Base-by-base conservation (phyloP, 2,113 vertebrate genomes). In the Oxygymnocypris stewartii region DNA sequence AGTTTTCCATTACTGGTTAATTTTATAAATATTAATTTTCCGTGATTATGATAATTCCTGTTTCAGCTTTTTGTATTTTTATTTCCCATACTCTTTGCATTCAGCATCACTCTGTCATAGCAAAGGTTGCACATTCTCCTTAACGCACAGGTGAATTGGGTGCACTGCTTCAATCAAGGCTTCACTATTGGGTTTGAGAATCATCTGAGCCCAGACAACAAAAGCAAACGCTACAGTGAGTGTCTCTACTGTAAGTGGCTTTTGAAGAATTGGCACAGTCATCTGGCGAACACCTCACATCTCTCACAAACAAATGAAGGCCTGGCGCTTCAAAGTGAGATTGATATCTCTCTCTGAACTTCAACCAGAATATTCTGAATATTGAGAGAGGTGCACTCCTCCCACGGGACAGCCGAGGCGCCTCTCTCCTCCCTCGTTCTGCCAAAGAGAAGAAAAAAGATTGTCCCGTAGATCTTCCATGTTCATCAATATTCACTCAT, bases 301-400 rank as follows among this genome's bases (percentile, higher is more conserved):
- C 90, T 94, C 91, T 91, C 93, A 87, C 94, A 95, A 96, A 96
- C 95, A 96, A 96, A 96, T 96, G 94, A 96, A 95, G 92, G 90
- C 94, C 89, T 88, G 89, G 84, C 90, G 92, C 90, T 92, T 94
- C 94, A 96, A 96, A 97, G 96, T 96, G 96, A 97, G 96, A 97
- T 96, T 96, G 96, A 97, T 97, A 96, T 94, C 94, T 95, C 94
- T 94, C 94, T 94, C 93, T 94, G 93, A 94, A 94, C 93, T 96
- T 96, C 94, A 95, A 93, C 92, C 93, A 92, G 94, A 94, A 92
- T 94, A 95, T 95, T 96, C 92, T 95, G 95, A 96, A 97, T 96
- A 96, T 95, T 94, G 94, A 96, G 92, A 92, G 93, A 93, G 93
- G 89, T 95, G 92, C 91, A 90, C 85, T 90, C 88, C 91, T 95